Evolutionary conservation across 2,797 vertebrate species (phyloP).

Genomic region (Taeniopygia guttata): DNA sequence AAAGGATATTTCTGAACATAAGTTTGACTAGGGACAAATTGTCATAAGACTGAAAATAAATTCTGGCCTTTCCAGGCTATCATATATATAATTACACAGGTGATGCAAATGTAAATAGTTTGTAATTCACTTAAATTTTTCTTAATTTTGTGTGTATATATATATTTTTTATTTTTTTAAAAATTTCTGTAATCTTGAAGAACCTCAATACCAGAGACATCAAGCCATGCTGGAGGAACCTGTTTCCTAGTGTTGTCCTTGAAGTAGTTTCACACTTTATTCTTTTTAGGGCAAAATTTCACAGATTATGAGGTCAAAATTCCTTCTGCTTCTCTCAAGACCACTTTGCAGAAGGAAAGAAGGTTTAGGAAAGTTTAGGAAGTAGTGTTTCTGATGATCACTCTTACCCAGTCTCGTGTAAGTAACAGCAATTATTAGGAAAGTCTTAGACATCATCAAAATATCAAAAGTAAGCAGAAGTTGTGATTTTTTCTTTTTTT

Average conservation of each 20-base stretch:
- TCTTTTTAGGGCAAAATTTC: neutral
- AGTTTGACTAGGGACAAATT: neutral
- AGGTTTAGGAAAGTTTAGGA: neutral
- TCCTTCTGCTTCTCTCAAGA: neutral
- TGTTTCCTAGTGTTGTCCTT: accelerated
- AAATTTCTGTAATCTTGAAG: neutral
- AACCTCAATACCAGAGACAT: neutral
- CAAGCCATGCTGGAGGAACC: accelerated
- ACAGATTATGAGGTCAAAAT: neutral
- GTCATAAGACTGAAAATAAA: neutral
- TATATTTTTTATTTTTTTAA: neutral
- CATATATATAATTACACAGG: neutral
- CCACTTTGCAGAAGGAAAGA: neutral
- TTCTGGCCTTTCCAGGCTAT: neutral
- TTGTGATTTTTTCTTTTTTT: accelerated
- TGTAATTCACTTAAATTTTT: neutral
- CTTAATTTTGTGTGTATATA: neutral
- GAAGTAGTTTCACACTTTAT: accelerated
- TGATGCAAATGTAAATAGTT: neutral
- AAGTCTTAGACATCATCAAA: neutral
- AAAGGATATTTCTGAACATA: neutral
- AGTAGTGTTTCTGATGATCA: neutral
- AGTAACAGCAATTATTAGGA: neutral
- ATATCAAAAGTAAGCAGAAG: neutral
- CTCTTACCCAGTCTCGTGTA: neutral